Evolutionary conservation across 2,797 vertebrate genomes (phyloP).

Genomic region (Enteromius radiatus): DNA sequence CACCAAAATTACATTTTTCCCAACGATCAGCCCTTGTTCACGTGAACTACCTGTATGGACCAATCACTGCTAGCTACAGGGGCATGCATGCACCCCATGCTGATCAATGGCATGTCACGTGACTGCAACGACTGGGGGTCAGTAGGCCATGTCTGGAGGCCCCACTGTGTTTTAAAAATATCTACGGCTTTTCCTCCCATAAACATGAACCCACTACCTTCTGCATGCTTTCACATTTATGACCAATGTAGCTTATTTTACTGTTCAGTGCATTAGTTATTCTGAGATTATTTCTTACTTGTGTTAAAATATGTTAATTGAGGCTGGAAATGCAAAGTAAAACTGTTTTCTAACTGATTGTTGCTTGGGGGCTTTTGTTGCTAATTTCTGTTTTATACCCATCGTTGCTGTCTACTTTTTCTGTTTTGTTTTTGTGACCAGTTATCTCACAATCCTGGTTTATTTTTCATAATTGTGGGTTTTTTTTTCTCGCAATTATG

Average conservation of each 20-base stretch:
- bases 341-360: not conserved
- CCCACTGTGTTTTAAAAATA: constrained; percentile 31
- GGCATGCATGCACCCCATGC: constrained; percentile 16
- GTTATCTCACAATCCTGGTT: not conserved
- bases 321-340: not conserved
- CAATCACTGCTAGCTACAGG: constrained; percentile 47
- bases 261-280: not conserved
- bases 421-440: not conserved
- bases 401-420: not conserved
- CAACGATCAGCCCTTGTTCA: constrained; percentile 53
- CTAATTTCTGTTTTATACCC: not conserved
- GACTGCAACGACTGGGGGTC: constrained; percentile 28
- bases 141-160: constrained; percentile 25
- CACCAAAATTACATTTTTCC: constrained; percentile 19
- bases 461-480: too few relatives aligned
- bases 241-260: not conserved
- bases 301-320: not conserved
- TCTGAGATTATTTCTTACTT: not conserved
- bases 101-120: constrained; percentile 40
- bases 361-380: too few relatives aligned
- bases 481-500: too few relatives aligned
- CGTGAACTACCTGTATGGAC: constrained; percentile 52
- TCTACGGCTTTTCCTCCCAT: not conserved
- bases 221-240: not conserved
- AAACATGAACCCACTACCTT: not conserved